Percentiles rank a stretch among this genome's conserved stretches.
Conservation (phyloP, 2,797 vertebrate species). For the Paratrypauchen microcephalus region DNA sequence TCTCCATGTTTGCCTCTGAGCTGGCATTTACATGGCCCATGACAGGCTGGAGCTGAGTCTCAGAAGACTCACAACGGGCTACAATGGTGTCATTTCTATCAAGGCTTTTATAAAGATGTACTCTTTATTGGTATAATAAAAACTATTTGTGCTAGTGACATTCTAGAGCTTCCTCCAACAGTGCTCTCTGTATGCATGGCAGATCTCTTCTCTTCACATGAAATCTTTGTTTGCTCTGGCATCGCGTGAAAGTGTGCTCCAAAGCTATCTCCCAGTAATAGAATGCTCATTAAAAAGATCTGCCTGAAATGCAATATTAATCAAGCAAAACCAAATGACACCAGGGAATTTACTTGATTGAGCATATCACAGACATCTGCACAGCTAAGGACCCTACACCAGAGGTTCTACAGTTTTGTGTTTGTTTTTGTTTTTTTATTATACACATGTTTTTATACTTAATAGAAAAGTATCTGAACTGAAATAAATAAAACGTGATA, state of each 20-base stretch:
- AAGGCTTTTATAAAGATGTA: constrained; percentile 18
- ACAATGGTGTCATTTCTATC: constrained; percentile 24
- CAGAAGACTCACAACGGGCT: constrained; percentile 24
- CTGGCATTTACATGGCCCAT: constrained; percentile 57
- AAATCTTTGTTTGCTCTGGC: constrained; percentile 53
- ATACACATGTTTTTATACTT: neutral
- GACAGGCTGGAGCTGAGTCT: constrained; percentile 56
- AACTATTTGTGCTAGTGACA: constrained; percentile 15
- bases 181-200: constrained; percentile 25
- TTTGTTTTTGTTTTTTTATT: no score
- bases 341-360: constrained; percentile 41
- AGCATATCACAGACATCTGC: constrained; percentile 28
- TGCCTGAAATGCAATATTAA: constrained; percentile 42
- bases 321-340: constrained; percentile 46
- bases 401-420: neutral
- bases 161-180: constrained; percentile 39
- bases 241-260: constrained; percentile 5
- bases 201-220: constrained; percentile 26
- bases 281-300: constrained; percentile 59
- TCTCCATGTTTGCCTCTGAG: constrained; percentile 63
- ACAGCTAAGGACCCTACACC: constrained; percentile 18
- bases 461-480: neutral
- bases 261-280: constrained; percentile 36
- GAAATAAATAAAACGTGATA: neutral
- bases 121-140: constrained; percentile 37